Evolutionary conservation across 2,888 invertebrate species (phyloP).

Genomic region (Cyclophora albipunctata): DNA sequence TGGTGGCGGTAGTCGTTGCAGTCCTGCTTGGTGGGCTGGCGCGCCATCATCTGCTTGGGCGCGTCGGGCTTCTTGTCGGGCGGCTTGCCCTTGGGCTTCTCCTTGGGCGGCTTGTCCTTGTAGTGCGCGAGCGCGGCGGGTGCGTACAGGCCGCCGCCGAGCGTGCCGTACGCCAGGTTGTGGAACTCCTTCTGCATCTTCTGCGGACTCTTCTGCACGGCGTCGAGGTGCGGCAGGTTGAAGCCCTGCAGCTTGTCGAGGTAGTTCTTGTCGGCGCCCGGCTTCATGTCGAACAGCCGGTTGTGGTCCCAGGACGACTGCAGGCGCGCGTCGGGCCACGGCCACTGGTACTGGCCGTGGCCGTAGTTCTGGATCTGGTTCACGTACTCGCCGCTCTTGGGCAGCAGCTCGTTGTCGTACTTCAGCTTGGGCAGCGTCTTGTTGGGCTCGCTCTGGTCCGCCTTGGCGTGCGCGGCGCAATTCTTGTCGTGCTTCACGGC

Average conservation of each 20-base stretch:
- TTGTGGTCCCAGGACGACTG: constrained; percentile 73
- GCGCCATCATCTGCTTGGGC: constrained; percentile 62
- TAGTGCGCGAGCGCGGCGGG: constrained; percentile 57
- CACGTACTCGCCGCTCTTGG: constrained; percentile 77
- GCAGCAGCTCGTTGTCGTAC: constrained; percentile 70
- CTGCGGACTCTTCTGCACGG: constrained; percentile 77
- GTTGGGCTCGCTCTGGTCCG: constrained; percentile 69
- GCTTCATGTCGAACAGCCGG: constrained; percentile 64
- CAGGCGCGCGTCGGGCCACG: constrained; percentile 69
- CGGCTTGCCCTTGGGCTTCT: constrained; percentile 60
- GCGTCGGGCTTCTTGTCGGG: constrained; percentile 57
- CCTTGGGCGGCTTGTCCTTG: constrained; percentile 62
- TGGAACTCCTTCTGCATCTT: constrained; percentile 69
- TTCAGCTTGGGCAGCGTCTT: constrained; percentile 72
- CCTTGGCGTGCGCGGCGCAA: constrained; percentile 54
- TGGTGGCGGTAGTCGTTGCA: constrained; percentile 59
- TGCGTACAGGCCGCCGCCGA: constrained; percentile 58
- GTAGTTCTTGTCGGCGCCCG: constrained; percentile 72
- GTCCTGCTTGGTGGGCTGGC: constrained; percentile 41
- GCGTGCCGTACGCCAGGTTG: constrained; percentile 62
- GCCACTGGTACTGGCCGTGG: constrained; percentile 79
- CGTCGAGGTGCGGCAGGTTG: constrained; percentile 75
- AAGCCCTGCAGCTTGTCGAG: constrained; percentile 77
- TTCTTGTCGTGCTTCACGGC: constrained; percentile 64
- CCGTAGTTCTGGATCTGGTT: constrained; percentile 82